Base-by-base conservation (phyloP, 2,888 invertebrate species). In the Nymphalis c-album region DNA sequence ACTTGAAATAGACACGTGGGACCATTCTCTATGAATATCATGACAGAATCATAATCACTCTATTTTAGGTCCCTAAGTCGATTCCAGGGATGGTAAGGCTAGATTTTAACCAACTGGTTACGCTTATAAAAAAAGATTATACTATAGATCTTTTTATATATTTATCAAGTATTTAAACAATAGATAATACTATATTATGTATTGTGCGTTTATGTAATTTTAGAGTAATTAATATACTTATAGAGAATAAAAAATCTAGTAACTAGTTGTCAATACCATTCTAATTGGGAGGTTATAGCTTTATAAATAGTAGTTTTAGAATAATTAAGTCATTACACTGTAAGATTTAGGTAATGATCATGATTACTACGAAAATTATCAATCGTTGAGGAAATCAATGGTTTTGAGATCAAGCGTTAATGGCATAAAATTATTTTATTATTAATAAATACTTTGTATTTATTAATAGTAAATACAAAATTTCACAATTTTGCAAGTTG, bases 251-350 rank as follows among this genome's bases (percentile, higher is more conserved):
- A 66, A 64, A 45, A 60, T 73, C 22, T 69, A 64, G 63, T 45
- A 55, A 13, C 64, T 85, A 84, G 81, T 68, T 63, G 64, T 68
- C 64, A 63, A 71, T 66, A 70, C 74, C 70, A 73, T 74, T 70
- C 58, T 71, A 63, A 86, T 90, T 93, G 94, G 94, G 22, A n/a
- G 94, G 91, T 93, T 93, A 94, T 94, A 94, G 94, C 94, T 94
- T 94, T 94, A 94, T 94, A 86, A 94, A 93, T 77, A 78, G 88
- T 91, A 91, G 92, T 77, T 78, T 85, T 88, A 77, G 75, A 70
- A 66, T 69, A 66, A 68, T 62, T 70, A 71, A 66, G 53, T 67
- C 51, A 46, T 40, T 50, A 69, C 51, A 40, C 46, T 50, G 61
- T 65, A 64, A 61, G 60, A 59, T 48, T 68, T 60, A 61, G 63